Evolutionary conservation across 1,140 invertebrate species (phyloP), one percentile per base, ranked within the genome.

Genomic region (Gonatopus flavifemur): DNA sequence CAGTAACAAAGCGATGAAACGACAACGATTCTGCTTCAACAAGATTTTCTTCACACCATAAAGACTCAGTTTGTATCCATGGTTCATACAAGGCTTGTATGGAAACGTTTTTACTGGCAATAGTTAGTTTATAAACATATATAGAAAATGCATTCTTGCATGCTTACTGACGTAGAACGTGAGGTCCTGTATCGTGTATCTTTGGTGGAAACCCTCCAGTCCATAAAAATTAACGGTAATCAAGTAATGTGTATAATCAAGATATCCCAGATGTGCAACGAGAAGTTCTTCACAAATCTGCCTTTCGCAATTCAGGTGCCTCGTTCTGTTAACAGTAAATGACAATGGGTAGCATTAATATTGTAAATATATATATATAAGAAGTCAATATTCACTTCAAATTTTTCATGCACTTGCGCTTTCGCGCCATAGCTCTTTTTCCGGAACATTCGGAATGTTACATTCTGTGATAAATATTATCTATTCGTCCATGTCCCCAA

Each of bases 201-300:
- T 83, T 53, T 88, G 84, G 75, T 94, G 88, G 66, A 94, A 91
- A 53, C 84, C 83, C 67, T 91, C 87, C 21, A 97, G 77, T 19
- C 90, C 91, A 67, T 89, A 87, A 72, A 96, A 94, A 52, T 82
- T 80, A 10, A 96, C 81, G 12, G 88, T 91, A 21, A 97, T 86
- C 21, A 92, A 85, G 67, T 97, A 97, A 69, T 91, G 88, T 2
- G 86, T 85, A 64, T 89, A 95, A 67, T 94, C 90, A 6, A 96
- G 76, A 52, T 88, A 94, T n/a, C 91, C 91, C 20, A 98, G 80
- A 77, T 97, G 94, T 44, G 94, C 80, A 1, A 96, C 82, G 49
- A 91, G 89, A 46, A 96, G 85, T 66, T 94, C 91, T 52, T 93
- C 89, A 75, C 94, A 98, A 15, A 80, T 80, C 74, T 92, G 85